A percentile compares a stretch with the other conserved stretches of the same genome.
phyloP scores from a whole-genome alignment of 2,797 vertebrate species.

The Cirrhinus molitorella region DNA sequence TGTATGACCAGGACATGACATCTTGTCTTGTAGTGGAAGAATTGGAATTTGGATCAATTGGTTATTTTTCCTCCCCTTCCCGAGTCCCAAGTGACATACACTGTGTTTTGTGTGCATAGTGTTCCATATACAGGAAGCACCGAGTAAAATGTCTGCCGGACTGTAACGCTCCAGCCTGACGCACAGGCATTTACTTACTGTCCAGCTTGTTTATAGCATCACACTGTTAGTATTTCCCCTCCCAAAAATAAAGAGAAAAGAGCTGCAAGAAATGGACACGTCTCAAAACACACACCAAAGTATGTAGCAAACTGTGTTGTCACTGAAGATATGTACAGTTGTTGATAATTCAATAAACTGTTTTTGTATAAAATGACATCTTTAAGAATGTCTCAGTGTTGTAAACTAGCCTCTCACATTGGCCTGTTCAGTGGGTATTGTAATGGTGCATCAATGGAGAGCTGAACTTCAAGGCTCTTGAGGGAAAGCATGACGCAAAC shows the following conservation, averaged over 20 bases:
- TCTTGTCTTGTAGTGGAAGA: constrained; percentile 58
- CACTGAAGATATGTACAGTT: constrained; percentile 85
- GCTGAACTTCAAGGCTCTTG: constrained; percentile 69
- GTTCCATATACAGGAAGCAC: constrained; percentile 54
- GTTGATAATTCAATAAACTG: constrained; percentile 89
- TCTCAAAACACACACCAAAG: constrained; percentile 79
- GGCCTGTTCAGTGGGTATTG: neutral
- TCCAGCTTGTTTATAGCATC: constrained; percentile 53
- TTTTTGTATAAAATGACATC: constrained; percentile 73
- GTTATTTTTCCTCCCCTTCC: constrained; percentile 24
- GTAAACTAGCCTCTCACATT: constrained; percentile 10
- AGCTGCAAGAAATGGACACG: constrained; percentile 60
- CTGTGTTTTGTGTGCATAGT: constrained; percentile 56
- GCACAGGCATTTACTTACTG: constrained; percentile 31
- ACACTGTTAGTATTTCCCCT: constrained; percentile 47
- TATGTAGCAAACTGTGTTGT: constrained; percentile 83
- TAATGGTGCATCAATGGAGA: constrained; percentile 36
- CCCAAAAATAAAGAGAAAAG: constrained; percentile 31
- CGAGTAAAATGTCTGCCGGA: constrained; percentile 49
- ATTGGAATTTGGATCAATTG: constrained; percentile 43
- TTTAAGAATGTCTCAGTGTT: constrained; percentile 15
- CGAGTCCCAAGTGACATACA: constrained; percentile 18
- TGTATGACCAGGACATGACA: constrained; percentile 53
- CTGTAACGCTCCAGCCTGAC: constrained; percentile 40
- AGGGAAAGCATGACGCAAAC: constrained; percentile 74